Evolutionary conservation across 2,113 vertebrate genomes (phyloP).

Genomic region (Sisor rabdophorus): DNA sequence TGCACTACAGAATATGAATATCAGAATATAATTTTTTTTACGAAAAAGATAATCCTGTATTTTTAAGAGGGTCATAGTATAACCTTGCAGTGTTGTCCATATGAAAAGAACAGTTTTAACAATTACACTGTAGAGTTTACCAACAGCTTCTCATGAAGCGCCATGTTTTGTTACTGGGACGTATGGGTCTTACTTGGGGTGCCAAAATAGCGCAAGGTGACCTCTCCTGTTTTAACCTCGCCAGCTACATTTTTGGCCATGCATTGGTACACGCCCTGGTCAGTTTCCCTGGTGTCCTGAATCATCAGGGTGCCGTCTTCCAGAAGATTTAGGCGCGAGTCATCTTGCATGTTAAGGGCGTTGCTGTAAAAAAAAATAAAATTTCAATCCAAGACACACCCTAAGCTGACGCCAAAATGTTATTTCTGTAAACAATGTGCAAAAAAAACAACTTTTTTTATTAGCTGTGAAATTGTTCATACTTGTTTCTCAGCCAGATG

Average conservation of each 20-base stretch:
- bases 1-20: too few species aligned
- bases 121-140: constrained; percentile 1
- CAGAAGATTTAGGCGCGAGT: constrained; percentile 89
- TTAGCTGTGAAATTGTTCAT: constrained; percentile 50
- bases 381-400: not conserved
- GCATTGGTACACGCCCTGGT: constrained; percentile 95
- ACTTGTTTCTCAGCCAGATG: constrained; percentile 99
- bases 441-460: not conserved
- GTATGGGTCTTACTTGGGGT: constrained; percentile 76
- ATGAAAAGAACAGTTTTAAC: constrained; percentile 41
- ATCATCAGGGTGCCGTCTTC: constrained; percentile 97
- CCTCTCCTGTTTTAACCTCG: constrained; percentile 92
- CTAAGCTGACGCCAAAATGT: not conserved
- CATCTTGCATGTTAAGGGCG: constrained; percentile 89
- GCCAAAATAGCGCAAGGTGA: constrained; percentile 90
- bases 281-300: constrained; percentile 88
- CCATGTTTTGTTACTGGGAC: not conserved
- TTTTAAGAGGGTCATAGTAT: not conserved
- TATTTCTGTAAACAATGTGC: not conserved
- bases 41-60: too few species aligned
- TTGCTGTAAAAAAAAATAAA: constrained; percentile 65
- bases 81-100: not conserved
- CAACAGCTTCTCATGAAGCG: not conserved
- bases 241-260: constrained; percentile 97
- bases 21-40: too few species aligned